Evolutionary conservation across 37 sponge, comb jelly and placozoan genomes (phyloP), one percentile per base, ranked within the genome.

Genomic region (Beroe ovata): DNA sequence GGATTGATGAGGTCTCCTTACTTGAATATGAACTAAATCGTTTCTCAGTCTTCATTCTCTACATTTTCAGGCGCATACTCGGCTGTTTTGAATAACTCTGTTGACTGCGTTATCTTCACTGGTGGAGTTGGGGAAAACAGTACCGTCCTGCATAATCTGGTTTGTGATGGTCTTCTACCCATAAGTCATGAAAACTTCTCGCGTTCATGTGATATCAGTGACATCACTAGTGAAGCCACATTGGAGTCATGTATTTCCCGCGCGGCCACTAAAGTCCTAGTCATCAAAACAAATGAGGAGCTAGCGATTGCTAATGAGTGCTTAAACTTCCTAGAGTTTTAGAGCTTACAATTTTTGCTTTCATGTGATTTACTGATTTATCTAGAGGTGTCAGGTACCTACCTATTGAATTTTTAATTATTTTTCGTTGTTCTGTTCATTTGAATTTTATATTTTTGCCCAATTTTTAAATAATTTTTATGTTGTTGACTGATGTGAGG

Each of bases 81-180:
- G 0, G 84, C 42, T 21, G 28, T 77, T 2, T 36, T 77, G 54
- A 23, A 77, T 23, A 8, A 42, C 42, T 32, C 26, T 6, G 84
- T 77, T n/a, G 84, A 77, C 47, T 77, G 84, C 25, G 38, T 77
- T 14, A 77, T 77, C 41, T 77, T 77, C 28, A 77, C 84, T 1
- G 84, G 84, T 19, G 84, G 84, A 19, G 28, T 77, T 37, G 84
- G 84, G 6, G 84, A 77, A 54, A 77, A 77, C 84, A 77, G 84
- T 40, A 19, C 54, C 21, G 36, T 77, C 1, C 84, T 77, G 0
- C 84, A 42, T 28, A 77, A 29, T 11, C 84, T 77, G 54, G 84
- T 77, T 1, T 77, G 84, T 77, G 54, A 23, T 1, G 84, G 54
- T 8, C 47, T 42, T 14, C 41, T 23, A 21, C 54, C 42, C 8